These are phyloP conservation scores for Myotis yumanensis DNA, from an alignment of 2,113 vertebrate genomes.

Conservation along the genomic window DNA sequence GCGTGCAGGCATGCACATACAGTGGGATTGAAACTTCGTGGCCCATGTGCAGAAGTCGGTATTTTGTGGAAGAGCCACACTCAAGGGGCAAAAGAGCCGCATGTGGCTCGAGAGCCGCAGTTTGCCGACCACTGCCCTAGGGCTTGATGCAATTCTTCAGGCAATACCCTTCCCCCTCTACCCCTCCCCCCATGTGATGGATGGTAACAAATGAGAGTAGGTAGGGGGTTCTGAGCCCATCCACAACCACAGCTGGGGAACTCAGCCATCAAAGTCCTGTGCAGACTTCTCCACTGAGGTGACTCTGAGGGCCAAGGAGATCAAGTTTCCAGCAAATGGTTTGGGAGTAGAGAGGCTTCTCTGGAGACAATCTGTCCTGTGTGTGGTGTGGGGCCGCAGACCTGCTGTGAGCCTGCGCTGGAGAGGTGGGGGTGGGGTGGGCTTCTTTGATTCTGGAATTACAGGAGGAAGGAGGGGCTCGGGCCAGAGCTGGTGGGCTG, in stretches of 20 bases:
- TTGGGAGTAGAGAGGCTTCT: constrained; percentile 16
- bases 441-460: constrained; percentile 33
- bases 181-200: constrained; percentile 59
- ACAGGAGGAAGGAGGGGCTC: constrained; percentile 24
- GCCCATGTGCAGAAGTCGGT: too few species aligned
- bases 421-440: constrained; percentile 19
- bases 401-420: background rate
- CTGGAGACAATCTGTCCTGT: background rate
- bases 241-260: constrained; percentile 61
- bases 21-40: too few species aligned
- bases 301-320: constrained; percentile 77
- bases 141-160: constrained; percentile 41
- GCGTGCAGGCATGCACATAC: too few species aligned
- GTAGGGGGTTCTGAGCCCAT: constrained; percentile 75
- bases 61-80: too few species aligned
- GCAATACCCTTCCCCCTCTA: background rate
- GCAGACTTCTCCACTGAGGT: constrained; percentile 65
- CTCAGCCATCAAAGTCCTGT: constrained; percentile 74
- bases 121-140: too few species aligned
- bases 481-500: background rate
- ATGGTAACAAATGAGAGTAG: constrained; percentile 78
- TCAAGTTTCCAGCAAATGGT: constrained; percentile 81
- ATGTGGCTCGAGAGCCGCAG: too few species aligned
- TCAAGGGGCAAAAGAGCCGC: too few species aligned
- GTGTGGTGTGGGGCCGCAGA: constrained; percentile 63